Conservation (phyloP, 2,797 vertebrate genomes). For the Gastrophryne carolinensis region DNA sequence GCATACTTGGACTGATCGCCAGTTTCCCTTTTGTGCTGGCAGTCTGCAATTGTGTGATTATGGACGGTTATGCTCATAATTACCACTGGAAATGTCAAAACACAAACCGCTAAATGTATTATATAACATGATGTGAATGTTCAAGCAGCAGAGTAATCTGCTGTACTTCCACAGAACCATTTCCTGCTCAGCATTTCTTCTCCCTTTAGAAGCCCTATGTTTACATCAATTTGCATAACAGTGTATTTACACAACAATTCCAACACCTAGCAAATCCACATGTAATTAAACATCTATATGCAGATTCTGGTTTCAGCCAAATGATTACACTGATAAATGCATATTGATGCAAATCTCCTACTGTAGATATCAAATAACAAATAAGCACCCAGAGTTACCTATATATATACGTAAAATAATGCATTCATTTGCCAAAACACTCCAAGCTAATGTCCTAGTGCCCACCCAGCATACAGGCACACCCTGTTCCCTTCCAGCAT, state of each 20-base stretch:
- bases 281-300: not conserved
- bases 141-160: no score
- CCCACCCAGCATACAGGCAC: not conserved
- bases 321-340: not conserved
- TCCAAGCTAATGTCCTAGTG: not conserved
- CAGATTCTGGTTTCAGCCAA: not conserved
- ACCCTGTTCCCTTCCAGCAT: slow-evolving; percentile 3
- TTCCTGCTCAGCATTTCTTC: not conserved
- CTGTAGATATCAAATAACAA: not conserved
- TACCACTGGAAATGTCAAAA: no score
- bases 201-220: not conserved
- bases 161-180: not conserved
- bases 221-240: not conserved
- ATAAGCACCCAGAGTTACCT: not conserved
- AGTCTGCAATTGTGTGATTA: no score
- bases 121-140: no score
- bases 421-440: not conserved
- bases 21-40: no score
- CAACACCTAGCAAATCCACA: not conserved
- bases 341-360: not conserved
- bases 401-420: no score
- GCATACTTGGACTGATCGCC: no score
- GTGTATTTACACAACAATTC: not conserved
- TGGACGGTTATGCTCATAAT: no score
- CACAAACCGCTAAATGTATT: no score